These are phyloP conservation scores for Mantis religiosa DNA, from an alignment of 2,888 invertebrate species.

Conservation along the genomic window DNA sequence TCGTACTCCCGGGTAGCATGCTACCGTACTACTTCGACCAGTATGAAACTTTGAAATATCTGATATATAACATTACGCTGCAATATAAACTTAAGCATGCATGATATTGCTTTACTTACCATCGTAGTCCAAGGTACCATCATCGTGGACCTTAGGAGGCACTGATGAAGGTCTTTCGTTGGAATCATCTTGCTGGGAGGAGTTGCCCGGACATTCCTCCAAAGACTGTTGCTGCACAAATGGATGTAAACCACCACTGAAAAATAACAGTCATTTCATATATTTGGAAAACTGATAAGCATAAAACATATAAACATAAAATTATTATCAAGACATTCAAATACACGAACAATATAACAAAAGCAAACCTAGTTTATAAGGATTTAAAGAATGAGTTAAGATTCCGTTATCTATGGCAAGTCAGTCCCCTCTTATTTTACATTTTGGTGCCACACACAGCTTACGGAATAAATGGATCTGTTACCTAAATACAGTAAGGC, in stretches of 20 bases:
- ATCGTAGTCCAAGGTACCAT: conserved; percentile 77
- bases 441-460: no score
- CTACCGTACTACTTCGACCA: no score
- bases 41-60: no score
- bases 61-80: neutral
- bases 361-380: no score
- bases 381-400: no score
- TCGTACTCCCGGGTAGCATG: no score
- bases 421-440: no score
- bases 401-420: no score
- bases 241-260: conserved; percentile 29
- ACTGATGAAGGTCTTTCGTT: conserved; percentile 38
- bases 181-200: conserved; percentile 19
- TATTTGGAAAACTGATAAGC: neutral
- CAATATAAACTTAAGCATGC: neutral
- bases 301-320: neutral
- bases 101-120: conserved; percentile 47
- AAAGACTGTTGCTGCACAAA: conserved; percentile 21
- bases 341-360: no score
- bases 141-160: conserved; percentile 56
- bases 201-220: conserved; percentile 4
- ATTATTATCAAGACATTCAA: neutral
- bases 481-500: no score
- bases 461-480: no score
- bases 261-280: neutral